phyloP scores from a whole-genome alignment of 1,140 invertebrate species.

The Drosophila rufa region DNA sequence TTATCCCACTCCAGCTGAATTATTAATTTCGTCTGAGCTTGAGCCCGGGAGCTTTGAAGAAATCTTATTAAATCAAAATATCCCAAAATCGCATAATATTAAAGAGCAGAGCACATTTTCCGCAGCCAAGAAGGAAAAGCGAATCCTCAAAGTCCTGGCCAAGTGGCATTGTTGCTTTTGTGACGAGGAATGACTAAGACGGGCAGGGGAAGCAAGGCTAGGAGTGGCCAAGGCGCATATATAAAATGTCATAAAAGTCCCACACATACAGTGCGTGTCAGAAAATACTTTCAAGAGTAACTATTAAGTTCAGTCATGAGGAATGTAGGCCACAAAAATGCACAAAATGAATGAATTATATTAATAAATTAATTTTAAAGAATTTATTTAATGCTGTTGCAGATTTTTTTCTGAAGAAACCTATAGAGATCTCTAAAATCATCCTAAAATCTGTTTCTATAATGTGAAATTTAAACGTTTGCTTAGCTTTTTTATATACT shows the following conservation, averaged over 20 bases:
- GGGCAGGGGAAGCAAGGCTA: neutral
- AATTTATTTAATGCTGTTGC: too few species aligned
- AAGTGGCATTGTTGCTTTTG: slow-evolving; percentile 29
- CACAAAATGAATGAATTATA: too few species aligned
- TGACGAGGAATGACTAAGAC: slow-evolving; percentile 3
- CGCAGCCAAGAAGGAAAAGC: slow-evolving; percentile 5
- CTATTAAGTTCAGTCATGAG: neutral
- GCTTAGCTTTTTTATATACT: neutral
- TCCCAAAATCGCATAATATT: slow-evolving; percentile 13
- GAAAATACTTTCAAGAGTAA: neutral
- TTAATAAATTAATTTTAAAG: too few species aligned
- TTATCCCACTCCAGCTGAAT: neutral
- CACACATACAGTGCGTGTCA: slow-evolving; percentile 15
- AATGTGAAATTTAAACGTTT: neutral
- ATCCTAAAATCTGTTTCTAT: too few species aligned
- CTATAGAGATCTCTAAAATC: too few species aligned
- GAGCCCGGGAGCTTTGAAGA: slow-evolving; percentile 4
- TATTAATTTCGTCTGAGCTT: slow-evolving; percentile 9
- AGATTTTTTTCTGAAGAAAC: too few species aligned
- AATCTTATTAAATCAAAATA: slow-evolving; percentile 21
- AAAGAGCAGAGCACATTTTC: slow-evolving; percentile 18
- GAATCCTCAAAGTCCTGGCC: slow-evolving; percentile 14
- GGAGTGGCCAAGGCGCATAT: slow-evolving; percentile 2
- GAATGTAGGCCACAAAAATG: too few species aligned
- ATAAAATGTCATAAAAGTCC: slow-evolving; percentile 40